A percentile compares a stretch with the other conserved stretches of the same genome.
Evolutionary conservation across 2,888 invertebrate genomes (phyloP).

Genomic region (Tipula helvola): DNA sequence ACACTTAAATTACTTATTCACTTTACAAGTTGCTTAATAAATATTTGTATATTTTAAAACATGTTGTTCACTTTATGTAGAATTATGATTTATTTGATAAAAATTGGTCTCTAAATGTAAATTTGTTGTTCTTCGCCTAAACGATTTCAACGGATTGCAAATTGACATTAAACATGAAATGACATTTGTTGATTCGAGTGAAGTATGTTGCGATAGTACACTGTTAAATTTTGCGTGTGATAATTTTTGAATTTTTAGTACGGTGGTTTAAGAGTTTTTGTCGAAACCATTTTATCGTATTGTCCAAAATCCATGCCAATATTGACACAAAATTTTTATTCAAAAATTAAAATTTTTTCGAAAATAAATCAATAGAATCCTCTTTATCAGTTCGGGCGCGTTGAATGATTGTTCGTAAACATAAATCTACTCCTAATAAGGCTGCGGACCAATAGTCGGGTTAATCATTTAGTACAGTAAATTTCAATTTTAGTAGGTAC

Average conservation of each 20-base stretch:
- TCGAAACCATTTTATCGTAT: neutral
- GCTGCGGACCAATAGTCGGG: no score
- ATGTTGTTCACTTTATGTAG: neutral
- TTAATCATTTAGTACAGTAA: no score
- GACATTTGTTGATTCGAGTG: neutral
- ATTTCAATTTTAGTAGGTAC: no score
- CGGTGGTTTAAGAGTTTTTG: neutral
- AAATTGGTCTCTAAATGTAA: neutral
- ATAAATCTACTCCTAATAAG: no score
- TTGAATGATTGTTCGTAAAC: no score
- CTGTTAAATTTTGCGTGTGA: neutral
- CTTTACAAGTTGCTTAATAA: neutral
- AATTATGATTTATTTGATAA: neutral
- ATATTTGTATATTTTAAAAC: neutral
- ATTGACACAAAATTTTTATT: no score
- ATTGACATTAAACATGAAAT: neutral
- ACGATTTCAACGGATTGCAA: neutral
- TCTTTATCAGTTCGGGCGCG: no score
- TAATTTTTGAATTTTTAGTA: no score
- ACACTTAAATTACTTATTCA: neutral
- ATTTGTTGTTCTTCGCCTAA: neutral
- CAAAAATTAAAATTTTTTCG: no score
- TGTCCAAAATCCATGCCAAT: no score
- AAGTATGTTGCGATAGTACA: neutral
- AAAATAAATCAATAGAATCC: no score